A percentile compares a stretch with the other conserved stretches of the same genome.
phyloP scores from a whole-genome alignment of 1,140 invertebrate species.

The Lepidostoma basale region DNA sequence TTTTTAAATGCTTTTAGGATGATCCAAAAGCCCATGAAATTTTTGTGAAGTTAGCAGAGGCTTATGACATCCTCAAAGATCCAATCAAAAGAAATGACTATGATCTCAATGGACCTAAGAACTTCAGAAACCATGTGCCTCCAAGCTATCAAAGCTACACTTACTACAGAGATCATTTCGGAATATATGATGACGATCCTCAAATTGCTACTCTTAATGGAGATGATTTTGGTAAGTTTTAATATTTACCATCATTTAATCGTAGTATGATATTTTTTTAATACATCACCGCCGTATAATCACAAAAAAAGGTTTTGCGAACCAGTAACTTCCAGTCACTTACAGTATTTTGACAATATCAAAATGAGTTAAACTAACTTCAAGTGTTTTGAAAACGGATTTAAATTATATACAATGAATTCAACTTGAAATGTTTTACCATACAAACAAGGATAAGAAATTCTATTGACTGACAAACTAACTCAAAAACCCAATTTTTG shows the following conservation, averaged over 20 bases:
- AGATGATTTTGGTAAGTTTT: constrained; percentile 74
- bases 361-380: no score
- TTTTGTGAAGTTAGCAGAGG: constrained; percentile 74
- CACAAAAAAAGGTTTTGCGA: no score
- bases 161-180: constrained; percentile 83
- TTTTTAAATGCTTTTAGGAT: constrained; percentile 69
- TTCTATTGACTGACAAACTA: no score
- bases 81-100: constrained; percentile 75
- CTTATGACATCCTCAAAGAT: constrained; percentile 82
- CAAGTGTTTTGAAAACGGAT: no score
- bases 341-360: no score
- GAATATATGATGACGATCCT: constrained; percentile 83
- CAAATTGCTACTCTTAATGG: constrained; percentile 75
- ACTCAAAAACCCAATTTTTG: no score
- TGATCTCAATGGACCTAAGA: constrained; percentile 77
- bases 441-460: no score
- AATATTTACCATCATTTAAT: neutral
- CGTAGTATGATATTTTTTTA: neutral
- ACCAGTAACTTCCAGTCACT: no score
- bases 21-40: constrained; percentile 72
- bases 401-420: no score
- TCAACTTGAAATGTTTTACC: no score
- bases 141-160: constrained; percentile 75
- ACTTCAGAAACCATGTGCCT: constrained; percentile 56
- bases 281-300: constrained; percentile 9